Evolutionary conservation across 1,140 invertebrate genomes (phyloP).

Genomic region (Bombus soroeensis): DNA sequence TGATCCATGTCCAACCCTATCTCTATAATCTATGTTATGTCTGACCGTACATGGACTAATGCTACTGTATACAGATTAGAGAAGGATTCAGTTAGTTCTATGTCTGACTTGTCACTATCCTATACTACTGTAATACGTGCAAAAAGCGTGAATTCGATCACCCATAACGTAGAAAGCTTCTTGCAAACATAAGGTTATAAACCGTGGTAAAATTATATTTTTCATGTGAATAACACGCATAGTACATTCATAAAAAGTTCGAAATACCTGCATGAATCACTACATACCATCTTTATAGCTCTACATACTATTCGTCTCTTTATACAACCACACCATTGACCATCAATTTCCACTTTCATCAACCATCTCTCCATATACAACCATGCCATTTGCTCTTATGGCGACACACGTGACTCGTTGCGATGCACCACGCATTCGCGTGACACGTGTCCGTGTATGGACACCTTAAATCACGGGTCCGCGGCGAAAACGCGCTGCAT

Average conservation of each 20-base stretch:
- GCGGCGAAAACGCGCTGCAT: conserved; percentile 23
- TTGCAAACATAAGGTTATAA: too few species aligned
- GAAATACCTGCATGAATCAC: background rate
- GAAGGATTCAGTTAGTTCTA: too few species aligned
- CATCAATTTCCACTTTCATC: background rate
- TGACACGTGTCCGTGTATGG: conserved; percentile 38
- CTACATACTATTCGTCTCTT: background rate
- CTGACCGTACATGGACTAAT: background rate
- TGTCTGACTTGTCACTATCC: conserved; percentile 8
- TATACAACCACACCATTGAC: background rate
- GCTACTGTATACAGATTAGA: background rate
- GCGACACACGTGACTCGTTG: conserved; percentile 1
- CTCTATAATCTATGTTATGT: background rate
- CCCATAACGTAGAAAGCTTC: too few species aligned
- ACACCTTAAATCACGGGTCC: conserved; percentile 53
- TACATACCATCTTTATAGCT: background rate
- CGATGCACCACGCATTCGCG: conserved; percentile 44
- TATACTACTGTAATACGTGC: conserved; percentile 2
- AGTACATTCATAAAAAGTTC: background rate
- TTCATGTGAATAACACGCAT: too few species aligned
- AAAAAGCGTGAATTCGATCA: too few species aligned
- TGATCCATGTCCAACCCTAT: too few species aligned
- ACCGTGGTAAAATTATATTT: too few species aligned
- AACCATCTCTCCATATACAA: background rate
- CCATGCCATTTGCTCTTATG: background rate